phyloP scores from a whole-genome alignment of 2,888 invertebrate species.

The Mechanitis mazaeus region DNA sequence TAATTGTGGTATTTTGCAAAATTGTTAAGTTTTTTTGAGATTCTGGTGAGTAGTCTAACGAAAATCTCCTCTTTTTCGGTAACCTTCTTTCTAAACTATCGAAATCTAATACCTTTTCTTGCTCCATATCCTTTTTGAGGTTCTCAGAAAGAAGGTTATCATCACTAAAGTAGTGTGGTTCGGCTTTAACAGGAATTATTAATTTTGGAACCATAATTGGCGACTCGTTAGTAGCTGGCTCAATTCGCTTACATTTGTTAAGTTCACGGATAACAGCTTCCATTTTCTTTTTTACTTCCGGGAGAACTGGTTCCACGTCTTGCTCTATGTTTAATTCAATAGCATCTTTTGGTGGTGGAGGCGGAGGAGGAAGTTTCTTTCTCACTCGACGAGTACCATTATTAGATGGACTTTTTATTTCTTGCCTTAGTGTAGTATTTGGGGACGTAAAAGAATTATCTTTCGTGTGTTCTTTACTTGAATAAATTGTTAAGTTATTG shows the following conservation, averaged over 20 bases:
- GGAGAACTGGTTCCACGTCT: conserved; percentile 61
- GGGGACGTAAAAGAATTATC: conserved; percentile 14
- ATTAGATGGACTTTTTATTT: conserved; percentile 47
- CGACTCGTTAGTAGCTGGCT: conserved; percentile 53
- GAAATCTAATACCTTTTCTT: conserved; percentile 49
- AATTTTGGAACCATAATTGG: conserved; percentile 58
- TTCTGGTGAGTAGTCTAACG: conserved; percentile 60
- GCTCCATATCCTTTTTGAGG: conserved; percentile 44
- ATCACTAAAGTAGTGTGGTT: conserved; percentile 60
- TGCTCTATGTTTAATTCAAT: conserved; percentile 29
- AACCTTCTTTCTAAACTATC: conserved; percentile 61
- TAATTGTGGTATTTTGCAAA: conserved; percentile 41
- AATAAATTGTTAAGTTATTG: conserved; percentile 12
- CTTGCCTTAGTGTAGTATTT: conserved; percentile 22
- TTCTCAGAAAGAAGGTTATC: conserved; percentile 48
- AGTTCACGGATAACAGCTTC: conserved; percentile 78
- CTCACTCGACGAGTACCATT: conserved; percentile 56
- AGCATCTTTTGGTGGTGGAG: conserved; percentile 52
- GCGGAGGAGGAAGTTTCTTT: conserved; percentile 67
- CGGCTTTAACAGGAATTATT: conserved; percentile 66
- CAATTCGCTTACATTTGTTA: conserved; percentile 59
- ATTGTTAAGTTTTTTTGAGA: conserved; percentile 52
- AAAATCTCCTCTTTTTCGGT: conserved; percentile 56
- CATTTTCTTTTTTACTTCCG: conserved; percentile 78
- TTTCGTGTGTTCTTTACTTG: conserved; percentile 15